Evolutionary conservation across 2,888 invertebrate genomes (phyloP), one percentile per base, ranked within the genome.

Genomic region (Galerucella pusilla): DNA sequence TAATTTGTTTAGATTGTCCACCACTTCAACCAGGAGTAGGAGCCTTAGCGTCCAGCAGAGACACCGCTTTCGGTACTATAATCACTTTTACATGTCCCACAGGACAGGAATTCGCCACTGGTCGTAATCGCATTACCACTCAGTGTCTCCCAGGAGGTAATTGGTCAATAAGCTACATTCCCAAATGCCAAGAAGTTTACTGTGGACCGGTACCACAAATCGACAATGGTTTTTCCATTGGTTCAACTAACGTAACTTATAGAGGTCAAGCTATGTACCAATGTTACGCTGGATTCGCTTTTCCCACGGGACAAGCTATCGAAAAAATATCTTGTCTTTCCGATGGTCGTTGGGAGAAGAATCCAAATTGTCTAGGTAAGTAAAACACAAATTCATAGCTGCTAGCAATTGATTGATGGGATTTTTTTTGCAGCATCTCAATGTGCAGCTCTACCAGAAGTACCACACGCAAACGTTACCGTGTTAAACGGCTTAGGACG

Each of bases 171-270:
- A 94, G 93, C 73, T 97, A 97, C 87, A 96, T 97, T 85, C 97
- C 97, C 12, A 94, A 94, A 86, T 97, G 97, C 86, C 97, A 97
- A 92, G 96, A 96, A 92, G 96, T 96, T 28, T 98, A 98, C 87
- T 98, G 98, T 87, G 97, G 97, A 72, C 97, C 98, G 35, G 98
- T 98, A 66, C 98, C 98, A 72, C 98, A 98, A 90, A 98, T 98
- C 79, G 96, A 97, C 85, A 98, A 98, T 86, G 98, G 98, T 66
- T 98, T 97, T 88, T 97, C 97, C 2, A 97, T 97, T 85, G 96
- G 96, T 66, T 97, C 98, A 0, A 94, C 97, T 4, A 98, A 98
- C 87, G 98, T 98, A 9, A 98, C 97, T 0, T 98, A 96, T 85
- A 92, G 93, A 77, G 98, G 97, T 52, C 91, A 96, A 80, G 97